phyloP scores from a whole-genome alignment of 2,113 vertebrate genomes.

The Procavia capensis region DNA sequence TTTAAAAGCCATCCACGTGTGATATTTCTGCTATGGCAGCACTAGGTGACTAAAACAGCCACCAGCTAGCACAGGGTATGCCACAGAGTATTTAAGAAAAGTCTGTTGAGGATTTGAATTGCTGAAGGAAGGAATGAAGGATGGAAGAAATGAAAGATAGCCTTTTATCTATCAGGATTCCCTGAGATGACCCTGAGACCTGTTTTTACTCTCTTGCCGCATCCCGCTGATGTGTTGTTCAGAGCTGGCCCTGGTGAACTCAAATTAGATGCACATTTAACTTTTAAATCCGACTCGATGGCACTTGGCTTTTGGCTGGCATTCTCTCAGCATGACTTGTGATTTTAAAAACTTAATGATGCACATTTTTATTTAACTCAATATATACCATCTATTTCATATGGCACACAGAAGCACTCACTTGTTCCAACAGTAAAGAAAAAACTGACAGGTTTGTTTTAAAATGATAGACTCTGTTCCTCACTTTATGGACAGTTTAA shows the following conservation, averaged over 20 bases:
- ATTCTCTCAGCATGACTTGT: neutral
- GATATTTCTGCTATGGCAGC: too few relatives aligned
- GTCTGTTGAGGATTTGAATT: neutral
- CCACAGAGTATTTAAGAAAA: neutral
- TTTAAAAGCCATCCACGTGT: too few relatives aligned
- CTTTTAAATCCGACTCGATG: slow-evolving; percentile 28
- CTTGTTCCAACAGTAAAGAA: slow-evolving; percentile 47
- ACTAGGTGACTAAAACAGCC: too few relatives aligned
- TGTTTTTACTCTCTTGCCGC: neutral
- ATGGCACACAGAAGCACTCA: slow-evolving; percentile 28
- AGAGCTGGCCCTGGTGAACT: neutral
- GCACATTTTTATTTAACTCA: slow-evolving; percentile 23
- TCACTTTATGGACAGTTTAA: slow-evolving; percentile 29
- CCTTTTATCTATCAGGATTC: neutral
- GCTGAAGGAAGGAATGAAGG: neutral
- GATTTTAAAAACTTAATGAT: slow-evolving; percentile 59
- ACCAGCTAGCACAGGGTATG: neutral
- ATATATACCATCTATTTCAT: slow-evolving; percentile 49
- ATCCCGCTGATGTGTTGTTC: neutral
- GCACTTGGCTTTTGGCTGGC: too few relatives aligned
- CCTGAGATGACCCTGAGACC: neutral
- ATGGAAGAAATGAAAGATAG: neutral
- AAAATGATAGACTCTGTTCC: slow-evolving; percentile 49
- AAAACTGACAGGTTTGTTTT: slow-evolving; percentile 53
- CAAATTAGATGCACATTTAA: neutral